These are phyloP conservation scores for Ascidia mentula DNA, from an alignment of 23 tunicate genomes.

Conservation along the genomic window DNA sequence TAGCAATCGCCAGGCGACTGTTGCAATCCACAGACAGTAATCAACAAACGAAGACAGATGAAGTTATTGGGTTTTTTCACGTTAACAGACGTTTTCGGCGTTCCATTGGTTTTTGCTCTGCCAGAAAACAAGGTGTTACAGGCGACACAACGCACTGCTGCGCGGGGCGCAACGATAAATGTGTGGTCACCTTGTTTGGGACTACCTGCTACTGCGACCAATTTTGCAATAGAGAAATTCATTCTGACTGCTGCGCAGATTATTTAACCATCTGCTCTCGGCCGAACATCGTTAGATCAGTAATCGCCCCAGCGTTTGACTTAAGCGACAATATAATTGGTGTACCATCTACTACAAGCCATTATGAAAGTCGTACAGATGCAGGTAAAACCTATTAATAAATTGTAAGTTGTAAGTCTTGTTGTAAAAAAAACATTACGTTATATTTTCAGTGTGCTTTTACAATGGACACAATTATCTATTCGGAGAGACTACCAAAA, in stretches of 20 bases:
- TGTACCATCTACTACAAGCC: background rate
- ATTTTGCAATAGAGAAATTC: constrained; percentile 23
- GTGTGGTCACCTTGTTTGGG: constrained; percentile 22
- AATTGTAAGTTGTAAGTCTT: too few species aligned
- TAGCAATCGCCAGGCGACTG: too few species aligned
- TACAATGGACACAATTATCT: background rate
- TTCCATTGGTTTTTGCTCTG: background rate
- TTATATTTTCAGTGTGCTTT: background rate
- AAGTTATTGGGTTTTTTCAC: too few species aligned
- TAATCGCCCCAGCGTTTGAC: background rate
- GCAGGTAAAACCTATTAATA: background rate
- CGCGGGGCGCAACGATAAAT: constrained; percentile 32
- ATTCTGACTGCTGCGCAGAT: constrained; percentile 44
- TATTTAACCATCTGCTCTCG: constrained; percentile 5
- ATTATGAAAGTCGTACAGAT: background rate
- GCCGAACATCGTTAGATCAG: background rate
- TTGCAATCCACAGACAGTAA: too few species aligned
- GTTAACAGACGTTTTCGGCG: background rate
- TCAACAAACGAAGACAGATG: too few species aligned
- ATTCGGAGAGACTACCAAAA: background rate
- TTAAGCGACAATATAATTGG: background rate
- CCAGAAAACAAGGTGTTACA: background rate
- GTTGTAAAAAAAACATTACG: background rate
- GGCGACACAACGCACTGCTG: constrained; percentile 29
- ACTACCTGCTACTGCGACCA: constrained; percentile 45